Percentiles rank a stretch among this genome's conserved stretches.
Evolutionary conservation across 2,113 vertebrate genomes (phyloP).

Genomic region (Zapornia atra): DNA sequence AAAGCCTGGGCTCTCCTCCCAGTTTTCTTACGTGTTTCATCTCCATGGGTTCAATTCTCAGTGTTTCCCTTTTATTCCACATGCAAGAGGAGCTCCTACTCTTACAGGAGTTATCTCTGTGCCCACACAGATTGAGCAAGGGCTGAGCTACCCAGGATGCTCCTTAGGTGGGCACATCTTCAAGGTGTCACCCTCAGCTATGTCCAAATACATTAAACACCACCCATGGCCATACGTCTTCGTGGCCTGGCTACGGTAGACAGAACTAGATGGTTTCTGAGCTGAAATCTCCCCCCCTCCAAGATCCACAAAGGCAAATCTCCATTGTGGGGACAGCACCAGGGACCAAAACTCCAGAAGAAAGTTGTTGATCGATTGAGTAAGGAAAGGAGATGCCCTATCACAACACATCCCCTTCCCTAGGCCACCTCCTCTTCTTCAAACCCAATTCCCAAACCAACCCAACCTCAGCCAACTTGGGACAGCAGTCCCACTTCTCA

Average conservation of each 20-base stretch:
- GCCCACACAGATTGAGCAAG: not conserved
- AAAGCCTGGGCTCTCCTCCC: not conserved
- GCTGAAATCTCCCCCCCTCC: not conserved
- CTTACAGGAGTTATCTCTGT: not conserved
- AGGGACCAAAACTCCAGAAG: not conserved
- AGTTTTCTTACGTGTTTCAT: not conserved
- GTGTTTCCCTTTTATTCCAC: not conserved
- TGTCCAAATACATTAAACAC: not conserved
- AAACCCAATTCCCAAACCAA: not conserved
- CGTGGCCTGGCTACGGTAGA: not conserved
- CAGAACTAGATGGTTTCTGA: not conserved
- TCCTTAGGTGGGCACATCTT: not conserved
- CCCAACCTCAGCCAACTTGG: not conserved
- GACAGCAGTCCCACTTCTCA: not conserved
- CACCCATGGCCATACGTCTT: not conserved
- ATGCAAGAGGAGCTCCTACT: not conserved
- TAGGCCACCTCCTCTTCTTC: not conserved
- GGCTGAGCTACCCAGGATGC: not conserved
- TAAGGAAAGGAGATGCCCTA: not conserved
- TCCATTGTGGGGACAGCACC: not conserved
- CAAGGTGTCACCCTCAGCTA: not conserved
- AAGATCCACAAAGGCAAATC: not conserved
- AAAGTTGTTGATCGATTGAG: fast-evolving
- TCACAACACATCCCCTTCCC: not conserved
- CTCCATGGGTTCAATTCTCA: not conserved